Evolutionary conservation across 2,797 vertebrate genomes (phyloP).

Genomic region (Arrhamphus sclerolepis): DNA sequence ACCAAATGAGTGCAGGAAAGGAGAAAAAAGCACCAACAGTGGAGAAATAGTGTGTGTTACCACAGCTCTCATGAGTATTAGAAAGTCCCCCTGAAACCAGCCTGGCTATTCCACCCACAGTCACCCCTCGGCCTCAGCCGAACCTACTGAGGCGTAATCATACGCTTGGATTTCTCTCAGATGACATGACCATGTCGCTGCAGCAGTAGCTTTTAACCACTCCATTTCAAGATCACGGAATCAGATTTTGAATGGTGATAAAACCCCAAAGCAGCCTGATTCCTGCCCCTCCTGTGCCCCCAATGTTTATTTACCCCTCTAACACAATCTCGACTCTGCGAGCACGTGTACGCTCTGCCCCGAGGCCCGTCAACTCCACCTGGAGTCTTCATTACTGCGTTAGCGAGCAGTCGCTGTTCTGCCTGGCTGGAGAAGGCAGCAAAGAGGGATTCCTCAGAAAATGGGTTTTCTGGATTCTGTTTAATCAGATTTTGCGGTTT

Average conservation of each 20-base stretch:
- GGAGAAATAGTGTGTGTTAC: slow-evolving; percentile 34
- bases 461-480: slow-evolving; percentile 72
- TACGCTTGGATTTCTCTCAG: slow-evolving; percentile 72
- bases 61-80: slow-evolving; percentile 59
- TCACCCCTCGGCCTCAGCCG: slow-evolving; percentile 59
- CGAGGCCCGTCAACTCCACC: slow-evolving; percentile 55
- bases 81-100: slow-evolving; percentile 62
- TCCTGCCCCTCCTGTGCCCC: slow-evolving; percentile 27
- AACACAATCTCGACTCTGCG: slow-evolving; percentile 42
- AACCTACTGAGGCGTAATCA: slow-evolving; percentile 69
- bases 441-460: slow-evolving; percentile 65
- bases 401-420: slow-evolving; percentile 73
- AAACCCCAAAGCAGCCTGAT: slow-evolving; percentile 62
- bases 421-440: slow-evolving; percentile 73
- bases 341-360: slow-evolving; percentile 44
- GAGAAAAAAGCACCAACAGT: slow-evolving; percentile 46
- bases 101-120: slow-evolving; percentile 66
- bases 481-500: slow-evolving; percentile 73
- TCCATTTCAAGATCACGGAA: slow-evolving; percentile 58
- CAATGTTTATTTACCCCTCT: slow-evolving; percentile 70
- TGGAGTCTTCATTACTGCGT: slow-evolving; percentile 70
- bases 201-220: slow-evolving; percentile 51
- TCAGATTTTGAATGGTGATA: slow-evolving; percentile 64
- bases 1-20: slow-evolving; percentile 64
- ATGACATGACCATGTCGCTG: slow-evolving; percentile 58